phyloP scores from a whole-genome alignment of 2,797 vertebrate species.

The Chloroceryle inda region DNA sequence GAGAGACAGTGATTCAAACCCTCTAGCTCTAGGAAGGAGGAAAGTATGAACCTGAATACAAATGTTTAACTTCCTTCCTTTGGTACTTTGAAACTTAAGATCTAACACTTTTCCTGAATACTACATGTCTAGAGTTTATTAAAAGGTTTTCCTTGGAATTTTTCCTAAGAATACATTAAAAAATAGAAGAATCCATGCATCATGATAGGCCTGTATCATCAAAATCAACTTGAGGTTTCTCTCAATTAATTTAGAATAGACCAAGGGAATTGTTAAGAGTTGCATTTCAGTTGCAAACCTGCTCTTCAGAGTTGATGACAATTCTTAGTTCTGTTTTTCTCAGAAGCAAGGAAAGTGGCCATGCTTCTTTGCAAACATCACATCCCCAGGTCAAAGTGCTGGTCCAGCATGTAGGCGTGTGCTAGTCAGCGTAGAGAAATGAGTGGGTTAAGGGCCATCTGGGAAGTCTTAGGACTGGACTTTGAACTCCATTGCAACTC shows the following conservation, averaged over 20 bases:
- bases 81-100: neutral
- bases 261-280: neutral
- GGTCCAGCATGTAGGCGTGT: neutral
- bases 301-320: neutral
- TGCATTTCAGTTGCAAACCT: neutral
- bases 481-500: neutral
- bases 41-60: neutral
- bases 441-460: neutral
- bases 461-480: neutral
- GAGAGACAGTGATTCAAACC: neutral
- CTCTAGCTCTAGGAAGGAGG: neutral
- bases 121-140: neutral
- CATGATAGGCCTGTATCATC: neutral
- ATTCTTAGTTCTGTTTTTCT: neutral
- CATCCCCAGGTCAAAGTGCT: neutral
- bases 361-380: neutral
- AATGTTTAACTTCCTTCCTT: neutral
- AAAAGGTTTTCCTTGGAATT: neutral
- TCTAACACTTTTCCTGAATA: neutral
- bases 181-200: rapidly evolving
- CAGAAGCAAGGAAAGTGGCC: neutral
- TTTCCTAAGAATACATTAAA: neutral
- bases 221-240: neutral
- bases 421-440: neutral
- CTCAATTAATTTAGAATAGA: neutral